phyloP scores from a whole-genome alignment of 2,888 invertebrate genomes.

The Girardia tigrina region DNA sequence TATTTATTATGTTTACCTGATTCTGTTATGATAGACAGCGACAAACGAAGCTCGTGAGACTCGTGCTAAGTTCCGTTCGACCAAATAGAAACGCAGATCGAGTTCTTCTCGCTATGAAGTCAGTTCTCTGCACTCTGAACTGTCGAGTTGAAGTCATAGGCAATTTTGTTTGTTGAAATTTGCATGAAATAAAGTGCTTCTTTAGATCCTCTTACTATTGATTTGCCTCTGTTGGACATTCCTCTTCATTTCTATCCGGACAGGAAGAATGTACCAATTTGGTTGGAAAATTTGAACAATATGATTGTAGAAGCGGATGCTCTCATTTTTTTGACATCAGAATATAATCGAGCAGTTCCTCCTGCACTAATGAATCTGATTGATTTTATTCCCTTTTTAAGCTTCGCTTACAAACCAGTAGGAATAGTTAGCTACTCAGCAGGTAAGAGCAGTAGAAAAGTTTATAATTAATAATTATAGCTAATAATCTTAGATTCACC shows the following conservation, averaged over 20 bases:
- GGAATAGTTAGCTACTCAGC: constrained; percentile 42
- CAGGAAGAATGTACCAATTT: constrained; percentile 41
- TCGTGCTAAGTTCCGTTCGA: background rate
- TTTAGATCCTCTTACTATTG: constrained; percentile 3
- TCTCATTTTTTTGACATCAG: constrained; percentile 50
- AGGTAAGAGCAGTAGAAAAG: too few species aligned
- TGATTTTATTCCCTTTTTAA: constrained; percentile 50
- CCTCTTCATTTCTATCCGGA: constrained; percentile 44
- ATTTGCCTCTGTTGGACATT: constrained; percentile 41
- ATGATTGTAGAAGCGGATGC: constrained; percentile 47
- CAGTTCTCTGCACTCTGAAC: background rate
- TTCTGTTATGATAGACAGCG: too few species aligned
- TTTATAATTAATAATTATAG: too few species aligned
- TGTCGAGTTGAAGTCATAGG: background rate
- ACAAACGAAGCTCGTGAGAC: background rate
- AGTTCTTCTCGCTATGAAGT: background rate
- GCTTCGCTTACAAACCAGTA: constrained; percentile 46
- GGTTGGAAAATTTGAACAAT: constrained; percentile 41
- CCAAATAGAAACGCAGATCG: background rate
- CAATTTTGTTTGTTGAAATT: background rate
- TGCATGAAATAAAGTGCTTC: background rate
- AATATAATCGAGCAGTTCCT: constrained; percentile 50
- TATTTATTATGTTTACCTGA: too few species aligned
- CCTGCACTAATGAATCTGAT: constrained; percentile 52
- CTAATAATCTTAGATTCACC: too few species aligned